Base-by-base conservation (phyloP, 2,888 invertebrate species). In the Acronicta leporina region DNA sequence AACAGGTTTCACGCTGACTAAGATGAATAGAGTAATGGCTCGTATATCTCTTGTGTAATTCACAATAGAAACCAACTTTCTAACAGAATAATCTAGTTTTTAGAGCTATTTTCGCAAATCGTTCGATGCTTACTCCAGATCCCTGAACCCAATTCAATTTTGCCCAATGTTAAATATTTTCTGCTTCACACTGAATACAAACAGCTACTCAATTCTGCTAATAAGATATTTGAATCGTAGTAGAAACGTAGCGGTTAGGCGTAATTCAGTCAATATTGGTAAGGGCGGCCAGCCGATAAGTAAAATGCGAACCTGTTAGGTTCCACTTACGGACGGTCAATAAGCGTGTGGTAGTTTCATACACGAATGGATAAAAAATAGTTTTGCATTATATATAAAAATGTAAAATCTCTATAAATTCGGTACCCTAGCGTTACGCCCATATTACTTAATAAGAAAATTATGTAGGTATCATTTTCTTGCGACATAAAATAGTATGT, bases 81-180 rank as follows among this genome's bases (percentile, higher is more conserved):
- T 67, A 59, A 73, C 68, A 64, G 69, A 79, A 77, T 77, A 75
- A 20, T 20, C 20, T 20, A 77, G 71, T 63, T 74, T 69, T 73
- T 73, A 73, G 63, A 77, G 59, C 74, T 68, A 77, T 79, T 81
- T 81, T 72, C 49, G 54, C 76, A 79, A n/a, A 80, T 79, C 79
- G 79, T 68, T 82, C 79, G 74, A 80, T 82, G 82, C 75, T 80
- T 73, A 77, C 70, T 64, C 77, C 71, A 56, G 64, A 77, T 81
- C 80, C 74, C 79, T 82, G 82, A 83, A 80, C 80, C 69, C 82
- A 82, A 86, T 86, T 84, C 82, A 83, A 76, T 84, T 81, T 68
- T 75, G 74, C 80, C 79, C 68, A 61, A 77, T 81, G 77, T 79
- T 73, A 76, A 82, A 84, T 79, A 75, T 81, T 79, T 81, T 79